Conservation (phyloP, 2,797 vertebrate species). For the Esox masquinongy region DNA sequence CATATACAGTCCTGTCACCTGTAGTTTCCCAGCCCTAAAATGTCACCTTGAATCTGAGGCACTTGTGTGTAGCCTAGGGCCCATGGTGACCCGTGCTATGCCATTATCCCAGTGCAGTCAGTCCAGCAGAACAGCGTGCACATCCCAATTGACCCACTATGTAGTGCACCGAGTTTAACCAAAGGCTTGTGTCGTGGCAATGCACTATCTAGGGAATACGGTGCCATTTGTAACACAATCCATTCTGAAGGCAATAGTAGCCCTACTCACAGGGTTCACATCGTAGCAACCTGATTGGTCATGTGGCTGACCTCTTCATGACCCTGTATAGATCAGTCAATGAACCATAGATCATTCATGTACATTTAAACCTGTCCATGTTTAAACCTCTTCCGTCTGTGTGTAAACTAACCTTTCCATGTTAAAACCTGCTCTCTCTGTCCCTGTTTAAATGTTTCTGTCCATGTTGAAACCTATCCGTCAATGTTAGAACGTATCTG, state of each 20-base stretch:
- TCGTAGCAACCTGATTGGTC: not conserved
- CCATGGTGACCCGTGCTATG: not conserved
- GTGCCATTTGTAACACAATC: no score
- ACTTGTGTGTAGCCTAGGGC: not conserved
- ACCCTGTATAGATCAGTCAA: conserved; percentile 17
- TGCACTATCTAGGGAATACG: no score
- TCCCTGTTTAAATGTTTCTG: no score
- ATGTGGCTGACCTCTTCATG: not conserved
- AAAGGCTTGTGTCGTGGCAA: no score
- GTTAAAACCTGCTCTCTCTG: no score
- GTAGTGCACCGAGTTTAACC: no score
- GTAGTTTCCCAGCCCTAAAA: not conserved
- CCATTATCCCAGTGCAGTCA: not conserved
- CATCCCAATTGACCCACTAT: no score
- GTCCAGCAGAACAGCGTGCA: not conserved
- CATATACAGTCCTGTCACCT: not conserved
- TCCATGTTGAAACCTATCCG: no score
- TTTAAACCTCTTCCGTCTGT: no score
- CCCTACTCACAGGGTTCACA: conserved; percentile 7
- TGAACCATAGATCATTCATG: not conserved
- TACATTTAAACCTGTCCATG: no score
- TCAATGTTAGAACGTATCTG: no score
- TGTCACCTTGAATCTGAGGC: conserved; percentile 12
- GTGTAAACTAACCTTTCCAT: no score
- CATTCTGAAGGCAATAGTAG: not conserved